Conservation (phyloP, 2,888 invertebrate species). For the Slavum lentiscoides region DNA sequence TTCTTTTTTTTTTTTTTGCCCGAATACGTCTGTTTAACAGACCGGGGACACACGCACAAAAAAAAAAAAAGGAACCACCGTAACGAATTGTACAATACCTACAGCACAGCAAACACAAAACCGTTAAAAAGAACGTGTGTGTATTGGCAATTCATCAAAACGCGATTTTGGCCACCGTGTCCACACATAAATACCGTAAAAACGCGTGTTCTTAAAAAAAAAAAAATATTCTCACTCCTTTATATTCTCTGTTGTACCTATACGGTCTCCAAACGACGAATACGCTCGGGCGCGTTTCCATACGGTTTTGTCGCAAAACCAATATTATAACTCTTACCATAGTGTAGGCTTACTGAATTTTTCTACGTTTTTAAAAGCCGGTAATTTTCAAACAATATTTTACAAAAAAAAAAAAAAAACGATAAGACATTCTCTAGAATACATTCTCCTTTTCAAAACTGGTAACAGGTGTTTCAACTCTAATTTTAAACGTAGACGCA, state of each 20-base stretch:
- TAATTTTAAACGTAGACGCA: too few relatives aligned
- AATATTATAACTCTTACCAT: too few relatives aligned
- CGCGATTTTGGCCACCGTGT: constrained; percentile 20
- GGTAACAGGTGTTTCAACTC: too few relatives aligned
- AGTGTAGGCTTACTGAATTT: too few relatives aligned
- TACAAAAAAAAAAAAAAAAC: too few relatives aligned
- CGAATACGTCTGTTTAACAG: background rate
- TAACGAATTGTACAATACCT: constrained; percentile 36
- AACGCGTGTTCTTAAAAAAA: background rate
- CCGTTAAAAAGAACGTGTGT: constrained; percentile 3
- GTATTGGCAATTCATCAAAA: constrained; percentile 16
- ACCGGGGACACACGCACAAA: too few relatives aligned
- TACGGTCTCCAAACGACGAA: background rate
- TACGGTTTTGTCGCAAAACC: too few relatives aligned
- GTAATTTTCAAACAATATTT: too few relatives aligned
- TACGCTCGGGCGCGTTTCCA: too few relatives aligned
- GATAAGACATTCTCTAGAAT: too few relatives aligned
- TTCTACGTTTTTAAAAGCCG: too few relatives aligned
- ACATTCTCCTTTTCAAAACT: too few relatives aligned
- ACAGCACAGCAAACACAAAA: background rate
- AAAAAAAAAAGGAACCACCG: constrained; percentile 21
- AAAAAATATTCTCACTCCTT: background rate
- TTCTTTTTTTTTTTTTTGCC: background rate
- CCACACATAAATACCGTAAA: constrained; percentile 6
- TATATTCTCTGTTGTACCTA: background rate